Evolutionary conservation across 30 jellyfish, hydroid and myxozoan genomes (phyloP).

Genomic region (Aurelia sp.): DNA sequence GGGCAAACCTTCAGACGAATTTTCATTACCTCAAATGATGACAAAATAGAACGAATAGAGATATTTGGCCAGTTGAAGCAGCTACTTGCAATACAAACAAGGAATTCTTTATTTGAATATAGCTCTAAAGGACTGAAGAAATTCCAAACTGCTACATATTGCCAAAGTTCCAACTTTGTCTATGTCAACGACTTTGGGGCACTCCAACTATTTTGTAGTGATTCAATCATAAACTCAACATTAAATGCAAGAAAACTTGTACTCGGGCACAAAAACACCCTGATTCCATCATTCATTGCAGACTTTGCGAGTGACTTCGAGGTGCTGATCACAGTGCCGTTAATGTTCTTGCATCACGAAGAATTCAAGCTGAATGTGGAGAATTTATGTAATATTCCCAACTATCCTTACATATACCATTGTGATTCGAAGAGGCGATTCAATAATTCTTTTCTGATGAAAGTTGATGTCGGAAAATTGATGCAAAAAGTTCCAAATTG

Average conservation of each 20-base stretch:
- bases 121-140: constrained; percentile 24
- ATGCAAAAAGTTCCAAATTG: constrained; percentile 13
- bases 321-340: background rate
- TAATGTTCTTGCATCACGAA: background rate
- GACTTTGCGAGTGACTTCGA: constrained; percentile 10
- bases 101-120: background rate
- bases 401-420: constrained; percentile 22
- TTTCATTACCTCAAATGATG: constrained; percentile 3
- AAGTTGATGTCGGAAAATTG: background rate
- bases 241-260: background rate
- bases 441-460: background rate
- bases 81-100: background rate
- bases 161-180: background rate
- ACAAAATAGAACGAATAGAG: constrained; percentile 1
- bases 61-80: background rate
- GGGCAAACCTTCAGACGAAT: constrained; percentile 54
- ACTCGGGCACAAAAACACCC: background rate
- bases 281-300: constrained; percentile 10
- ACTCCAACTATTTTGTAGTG: background rate
- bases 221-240: background rate
- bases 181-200: background rate
- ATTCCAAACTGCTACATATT: background rate
- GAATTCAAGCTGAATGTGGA: constrained; percentile 1
- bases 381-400: constrained; percentile 28
- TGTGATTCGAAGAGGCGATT: constrained; percentile 6